Evolutionary conservation across 2,797 vertebrate species (phyloP).

Genomic region (Parauchenoglanis ngamensis): DNA sequence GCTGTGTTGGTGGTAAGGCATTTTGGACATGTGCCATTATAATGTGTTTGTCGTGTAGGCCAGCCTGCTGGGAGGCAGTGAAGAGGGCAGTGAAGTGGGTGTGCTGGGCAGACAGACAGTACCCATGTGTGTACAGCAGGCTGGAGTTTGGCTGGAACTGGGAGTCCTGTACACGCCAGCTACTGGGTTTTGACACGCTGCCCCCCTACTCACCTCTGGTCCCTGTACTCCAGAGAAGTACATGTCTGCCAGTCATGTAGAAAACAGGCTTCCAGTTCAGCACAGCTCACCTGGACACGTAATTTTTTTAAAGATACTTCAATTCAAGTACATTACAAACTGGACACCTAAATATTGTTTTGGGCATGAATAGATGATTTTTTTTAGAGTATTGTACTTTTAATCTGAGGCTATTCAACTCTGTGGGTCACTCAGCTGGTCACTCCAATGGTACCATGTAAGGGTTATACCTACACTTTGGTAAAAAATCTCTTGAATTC

Average conservation of each 20-base stretch:
- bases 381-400: no score
- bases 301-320: no score
- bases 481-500: no score
- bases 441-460: no score
- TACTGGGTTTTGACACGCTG: slow-evolving; percentile 68
- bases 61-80: slow-evolving; percentile 65
- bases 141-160: slow-evolving; percentile 83
- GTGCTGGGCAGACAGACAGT: slow-evolving; percentile 75
- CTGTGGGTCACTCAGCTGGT: no score
- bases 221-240: slow-evolving; percentile 45
- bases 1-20: not conserved
- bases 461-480: no score
- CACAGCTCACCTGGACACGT: no score
- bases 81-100: slow-evolving; percentile 78
- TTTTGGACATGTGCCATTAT: not conserved
- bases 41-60: slow-evolving; percentile 54
- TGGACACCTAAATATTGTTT: no score
- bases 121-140: slow-evolving; percentile 78
- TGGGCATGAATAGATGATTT: no score
- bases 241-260: not conserved
- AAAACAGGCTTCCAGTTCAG: no score
- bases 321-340: no score
- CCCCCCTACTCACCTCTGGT: slow-evolving; percentile 61
- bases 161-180: slow-evolving; percentile 79
- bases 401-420: no score